Conservation (phyloP, 2,113 vertebrate genomes). For the Pagrus major region DNA sequence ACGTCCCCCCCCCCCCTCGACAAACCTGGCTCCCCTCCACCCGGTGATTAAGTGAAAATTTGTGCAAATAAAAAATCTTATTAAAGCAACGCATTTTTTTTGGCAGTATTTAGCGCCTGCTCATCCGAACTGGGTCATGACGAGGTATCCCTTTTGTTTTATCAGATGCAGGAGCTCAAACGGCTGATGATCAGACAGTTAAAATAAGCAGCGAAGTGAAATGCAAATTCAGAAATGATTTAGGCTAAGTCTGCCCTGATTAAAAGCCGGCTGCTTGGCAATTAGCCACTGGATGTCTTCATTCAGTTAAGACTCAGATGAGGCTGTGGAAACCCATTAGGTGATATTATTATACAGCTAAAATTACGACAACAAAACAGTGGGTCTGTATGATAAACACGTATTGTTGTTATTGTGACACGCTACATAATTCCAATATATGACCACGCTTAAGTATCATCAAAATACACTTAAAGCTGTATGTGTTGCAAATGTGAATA, state of each 20-base stretch:
- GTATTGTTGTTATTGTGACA: background rate
- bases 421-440: background rate
- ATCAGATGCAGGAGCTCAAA: slow-evolving; percentile 51
- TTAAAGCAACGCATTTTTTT: slow-evolving; percentile 14
- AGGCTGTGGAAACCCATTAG: slow-evolving; percentile 54
- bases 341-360: slow-evolving; percentile 46
- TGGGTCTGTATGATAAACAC: slow-evolving; percentile 1
- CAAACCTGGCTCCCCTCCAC: slow-evolving; percentile 32
- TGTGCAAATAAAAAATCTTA: slow-evolving; percentile 32
- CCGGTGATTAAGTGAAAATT: slow-evolving; percentile 29
- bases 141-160: slow-evolving; percentile 65
- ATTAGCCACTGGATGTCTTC: slow-evolving; percentile 60
- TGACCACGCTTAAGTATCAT: background rate
- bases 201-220: slow-evolving; percentile 61
- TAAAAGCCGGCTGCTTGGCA: slow-evolving; percentile 73
- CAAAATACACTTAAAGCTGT: background rate
- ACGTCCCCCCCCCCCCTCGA: background rate
- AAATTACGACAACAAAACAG: slow-evolving; percentile 42
- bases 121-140: slow-evolving; percentile 50
- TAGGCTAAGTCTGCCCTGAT: slow-evolving; percentile 66
- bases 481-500: background rate
- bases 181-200: slow-evolving; percentile 55
- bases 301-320: slow-evolving; percentile 51
- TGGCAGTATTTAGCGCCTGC: slow-evolving; percentile 44
- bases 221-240: slow-evolving; percentile 72